A percentile compares a stretch with the other conserved stretches of the same genome.
phyloP scores from a whole-genome alignment of 2,113 vertebrate species.

The Fulica atra region DNA sequence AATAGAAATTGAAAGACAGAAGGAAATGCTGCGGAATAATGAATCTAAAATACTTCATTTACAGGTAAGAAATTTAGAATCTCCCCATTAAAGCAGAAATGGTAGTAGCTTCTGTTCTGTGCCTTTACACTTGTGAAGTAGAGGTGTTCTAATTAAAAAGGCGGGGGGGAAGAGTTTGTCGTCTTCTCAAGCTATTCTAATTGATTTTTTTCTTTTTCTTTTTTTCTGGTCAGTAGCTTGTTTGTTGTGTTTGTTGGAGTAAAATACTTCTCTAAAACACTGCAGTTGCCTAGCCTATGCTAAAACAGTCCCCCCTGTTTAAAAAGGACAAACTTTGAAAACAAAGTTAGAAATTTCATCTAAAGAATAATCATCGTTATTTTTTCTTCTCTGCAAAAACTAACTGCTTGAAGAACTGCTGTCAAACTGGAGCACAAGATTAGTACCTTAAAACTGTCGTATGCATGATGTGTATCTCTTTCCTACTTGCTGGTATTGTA shows the following conservation, averaged over 20 bases:
- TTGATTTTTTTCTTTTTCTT: not conserved
- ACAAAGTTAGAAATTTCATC: not conserved
- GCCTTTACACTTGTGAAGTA: not conserved
- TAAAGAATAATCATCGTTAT: not conserved
- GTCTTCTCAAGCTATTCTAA: not conserved
- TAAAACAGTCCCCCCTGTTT: not conserved
- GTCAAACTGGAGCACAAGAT: not conserved
- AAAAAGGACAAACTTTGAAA: not conserved
- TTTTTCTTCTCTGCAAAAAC: not conserved
- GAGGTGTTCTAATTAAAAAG: not conserved
- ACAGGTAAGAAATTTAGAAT: conserved; percentile 73
- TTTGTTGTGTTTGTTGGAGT: not conserved
- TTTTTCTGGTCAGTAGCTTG: not conserved
- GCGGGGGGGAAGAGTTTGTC: not conserved
- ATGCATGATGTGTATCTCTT: not conserved
- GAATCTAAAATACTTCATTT: conserved; percentile 84
- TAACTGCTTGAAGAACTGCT: not conserved
- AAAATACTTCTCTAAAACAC: not conserved
- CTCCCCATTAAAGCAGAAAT: conserved; percentile 34
- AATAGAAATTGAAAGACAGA: conserved; percentile 83
- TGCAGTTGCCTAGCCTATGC: not conserved
- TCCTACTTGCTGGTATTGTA: not conserved
- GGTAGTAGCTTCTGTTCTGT: not conserved
- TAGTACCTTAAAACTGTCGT: not conserved
- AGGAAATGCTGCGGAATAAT: conserved; percentile 84